Base-by-base conservation (phyloP, 2,888 invertebrate genomes). In the Zygogramma bicolorata region DNA sequence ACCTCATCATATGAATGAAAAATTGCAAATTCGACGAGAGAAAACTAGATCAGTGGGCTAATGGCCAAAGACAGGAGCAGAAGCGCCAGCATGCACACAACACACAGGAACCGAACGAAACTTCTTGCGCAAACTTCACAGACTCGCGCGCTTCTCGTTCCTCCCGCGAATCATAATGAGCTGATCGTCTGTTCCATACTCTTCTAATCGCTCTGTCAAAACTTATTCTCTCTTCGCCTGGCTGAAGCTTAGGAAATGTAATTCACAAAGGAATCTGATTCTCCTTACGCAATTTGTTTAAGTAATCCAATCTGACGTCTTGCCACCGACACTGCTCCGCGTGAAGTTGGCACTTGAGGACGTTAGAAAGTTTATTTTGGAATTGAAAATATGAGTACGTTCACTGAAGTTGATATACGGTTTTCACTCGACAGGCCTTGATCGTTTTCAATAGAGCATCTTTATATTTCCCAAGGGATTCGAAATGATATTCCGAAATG, bases 261-360 rank as follows among this genome's bases (percentile, higher is more conserved):
- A 61, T 61, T 22, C 61, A 40, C 61, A 38, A 22, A 61, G 61
- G 34, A 20, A 34, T 61, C 13, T 20, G 34, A 61, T 40, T 61
- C 18, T 34, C 18, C 61, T 22, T 15, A 22, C 61, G 20, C 34
- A 34, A 34, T 53, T 49, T 49, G 49, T 46, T 29, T 38, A 22
- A 57, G 57, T 34, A 62, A 46, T 61, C 62, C 15, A 18, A 68
- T 49, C 61, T 20, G 61, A 10, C 42, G n/a, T 59, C 42, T 68
- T 31, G 53, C 42, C 61, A 25, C 5, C 59, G 42, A 49, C 25
- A 40, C 31, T 29, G 31, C 58, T 42, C 61, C 34, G 61, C 40
- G 31, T 46, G 27, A 31, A 68, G 25, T 61, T 68, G 46, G 25
- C 53, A 53, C 53, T 53, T 27, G 53, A 53, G 25, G 53, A 22